Percentiles rank a stretch among this genome's conserved stretches.
phyloP scores from a whole-genome alignment of 2,888 invertebrate species.

The Cephonodes hylas region DNA sequence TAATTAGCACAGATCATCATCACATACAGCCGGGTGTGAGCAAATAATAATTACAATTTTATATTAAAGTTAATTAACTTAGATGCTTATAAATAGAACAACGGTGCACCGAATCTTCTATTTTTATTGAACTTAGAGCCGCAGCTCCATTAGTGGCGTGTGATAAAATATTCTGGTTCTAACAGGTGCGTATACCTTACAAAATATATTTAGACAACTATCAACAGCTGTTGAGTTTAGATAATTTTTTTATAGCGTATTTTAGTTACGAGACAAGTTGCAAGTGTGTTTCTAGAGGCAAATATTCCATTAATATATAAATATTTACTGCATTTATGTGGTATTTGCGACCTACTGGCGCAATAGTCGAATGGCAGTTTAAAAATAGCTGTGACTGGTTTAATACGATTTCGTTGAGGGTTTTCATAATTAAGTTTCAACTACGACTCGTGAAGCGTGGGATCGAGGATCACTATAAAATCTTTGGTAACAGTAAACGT shows the following conservation, averaged over 20 bases:
- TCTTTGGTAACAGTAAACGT: not conserved
- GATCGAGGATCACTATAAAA: too few species aligned
- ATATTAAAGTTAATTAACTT: conserved; percentile 7
- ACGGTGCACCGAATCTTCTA: conserved; percentile 6
- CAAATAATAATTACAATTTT: not conserved
- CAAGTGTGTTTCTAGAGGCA: not conserved
- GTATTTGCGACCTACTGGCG: not conserved
- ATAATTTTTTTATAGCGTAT: conserved; percentile 4
- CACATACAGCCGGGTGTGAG: not conserved
- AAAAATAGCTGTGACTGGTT: not conserved
- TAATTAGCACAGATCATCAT: conserved; percentile 2
- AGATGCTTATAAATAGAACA: conserved; percentile 7
- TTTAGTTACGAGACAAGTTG: not conserved
- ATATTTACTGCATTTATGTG: not conserved
- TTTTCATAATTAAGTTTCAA: too few species aligned
- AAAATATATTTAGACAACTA: conserved; percentile 7
- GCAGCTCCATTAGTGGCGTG: conserved; percentile 7
- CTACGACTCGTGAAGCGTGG: not conserved
- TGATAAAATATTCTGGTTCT: conserved; percentile 7
- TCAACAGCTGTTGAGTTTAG: conserved; percentile 7
- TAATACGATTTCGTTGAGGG: not conserved
- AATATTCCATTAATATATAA: not conserved
- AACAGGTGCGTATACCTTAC: conserved; percentile 8
- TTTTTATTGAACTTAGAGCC: conserved; percentile 5
- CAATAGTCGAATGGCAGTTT: not conserved